Evolutionary conservation across 2,113 vertebrate genomes (phyloP), one percentile per base, ranked within the genome.

Genomic region (Pomatorhinus ruficollis): DNA sequence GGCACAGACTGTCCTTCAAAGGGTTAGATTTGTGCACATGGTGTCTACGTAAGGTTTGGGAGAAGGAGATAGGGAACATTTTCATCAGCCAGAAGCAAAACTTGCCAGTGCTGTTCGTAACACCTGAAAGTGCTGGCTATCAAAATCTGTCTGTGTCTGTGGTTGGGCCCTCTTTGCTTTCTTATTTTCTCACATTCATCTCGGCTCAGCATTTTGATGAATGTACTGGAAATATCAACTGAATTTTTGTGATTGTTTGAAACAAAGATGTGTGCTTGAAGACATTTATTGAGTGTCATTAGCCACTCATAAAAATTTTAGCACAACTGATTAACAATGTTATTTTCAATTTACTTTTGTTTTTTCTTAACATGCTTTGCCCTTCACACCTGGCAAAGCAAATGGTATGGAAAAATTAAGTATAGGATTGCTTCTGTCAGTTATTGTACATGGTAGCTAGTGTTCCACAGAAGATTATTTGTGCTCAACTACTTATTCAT

Each of bases 301-400:
- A 89, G 28, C 31, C 52, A 89, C 86, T 90, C 71, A 33, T 21
- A 59, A 54, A 74, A 72, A 59, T 37, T 93, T 83, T 92, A 78
- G 53, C 64, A 84, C 56, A 82, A 60, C n/a, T 20, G 57, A 76
- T 90, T 92, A 86, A 35, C 27, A 52, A 56, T 15, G 56, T 20
- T 81, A 35, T 78, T 86, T 91, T 83, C 30, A 65, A 65, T 83
- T 89, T 71, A 53, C 53, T 91, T 77, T 87, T 71, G 72, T 92
- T 93, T 83, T 72, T n/a, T 76, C 57, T 76, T 76, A 87, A 79
- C 57, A 14, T 78, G 74, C 83, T 79, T 50, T 93, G 72, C 72
- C 66, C 47, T 81, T 87, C 63, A 86, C 39, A 74, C 31, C 52
- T 71, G 68, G 76, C 83, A 94, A 93, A 95, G 85, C 60, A 88